Percentiles rank a stretch among this genome's conserved stretches.
These are phyloP conservation scores for Diorhabda carinulata DNA, from an alignment of 1,140 invertebrate species.

Conservation along the genomic window DNA sequence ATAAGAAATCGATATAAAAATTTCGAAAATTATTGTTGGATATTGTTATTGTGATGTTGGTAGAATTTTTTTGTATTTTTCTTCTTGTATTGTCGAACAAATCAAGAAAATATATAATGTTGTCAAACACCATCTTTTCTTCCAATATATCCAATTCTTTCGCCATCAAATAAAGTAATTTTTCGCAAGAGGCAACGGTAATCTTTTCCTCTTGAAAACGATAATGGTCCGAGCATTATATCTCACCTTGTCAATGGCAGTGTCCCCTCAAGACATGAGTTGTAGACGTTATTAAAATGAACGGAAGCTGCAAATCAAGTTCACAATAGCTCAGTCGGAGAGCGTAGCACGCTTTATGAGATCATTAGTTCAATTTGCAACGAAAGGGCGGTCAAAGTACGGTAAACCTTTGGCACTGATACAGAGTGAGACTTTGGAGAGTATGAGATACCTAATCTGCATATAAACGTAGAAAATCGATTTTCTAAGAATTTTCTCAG, in stretches of 20 bases:
- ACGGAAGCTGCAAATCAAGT: constrained; percentile 28
- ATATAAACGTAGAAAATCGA: not conserved
- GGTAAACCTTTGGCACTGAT: not conserved
- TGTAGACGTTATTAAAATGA: constrained; percentile 22
- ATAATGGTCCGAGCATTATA: constrained; percentile 17
- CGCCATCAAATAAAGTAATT: not conserved
- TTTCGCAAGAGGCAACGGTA: not conserved
- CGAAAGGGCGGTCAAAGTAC: constrained; percentile 36
- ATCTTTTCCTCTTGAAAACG: constrained; percentile 4
- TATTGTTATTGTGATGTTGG: too few relatives aligned
- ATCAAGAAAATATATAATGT: not conserved
- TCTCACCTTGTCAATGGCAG: constrained; percentile 18
- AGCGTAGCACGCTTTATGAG: constrained; percentile 25
- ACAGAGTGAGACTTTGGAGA: not conserved
- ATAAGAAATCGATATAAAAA: too few relatives aligned
- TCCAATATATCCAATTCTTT: not conserved
- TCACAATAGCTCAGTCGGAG: constrained; percentile 21
- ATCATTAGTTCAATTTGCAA: constrained; percentile 44
- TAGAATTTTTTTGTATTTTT: too few relatives aligned
- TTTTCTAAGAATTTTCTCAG: too few relatives aligned
- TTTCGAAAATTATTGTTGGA: too few relatives aligned
- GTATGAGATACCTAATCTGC: not conserved
- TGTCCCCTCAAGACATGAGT: constrained; percentile 13
- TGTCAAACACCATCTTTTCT: not conserved
- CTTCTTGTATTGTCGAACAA: too few relatives aligned